Conservation (phyloP, 1,140 invertebrate genomes). For the Heliconius nattereri region DNA sequence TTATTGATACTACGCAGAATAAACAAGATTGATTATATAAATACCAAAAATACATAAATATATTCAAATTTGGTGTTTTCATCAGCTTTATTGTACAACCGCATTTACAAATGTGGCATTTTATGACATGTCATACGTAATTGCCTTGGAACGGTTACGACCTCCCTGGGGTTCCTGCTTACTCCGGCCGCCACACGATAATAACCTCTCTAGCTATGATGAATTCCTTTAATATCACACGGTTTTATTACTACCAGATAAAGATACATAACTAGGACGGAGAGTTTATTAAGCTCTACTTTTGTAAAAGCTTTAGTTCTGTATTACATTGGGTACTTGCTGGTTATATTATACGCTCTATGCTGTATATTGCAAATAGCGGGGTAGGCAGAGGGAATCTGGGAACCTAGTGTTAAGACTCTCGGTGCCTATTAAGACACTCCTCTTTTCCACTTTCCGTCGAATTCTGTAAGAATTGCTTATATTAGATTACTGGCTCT, state of each 20-base stretch:
- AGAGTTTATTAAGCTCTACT: slow-evolving; percentile 28
- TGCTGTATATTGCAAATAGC: too few species aligned
- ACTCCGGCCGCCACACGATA: slow-evolving; percentile 38
- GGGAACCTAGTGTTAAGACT: too few species aligned
- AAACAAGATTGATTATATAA: slow-evolving; percentile 11
- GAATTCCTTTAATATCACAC: slow-evolving; percentile 50
- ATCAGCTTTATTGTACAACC: slow-evolving; percentile 36
- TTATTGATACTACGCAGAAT: neutral
- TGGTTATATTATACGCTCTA: too few species aligned
- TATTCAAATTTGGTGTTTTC: slow-evolving; percentile 27
- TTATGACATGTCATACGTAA: slow-evolving; percentile 73
- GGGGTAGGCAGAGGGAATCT: too few species aligned
- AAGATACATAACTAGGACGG: slow-evolving; percentile 42
- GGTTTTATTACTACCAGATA: slow-evolving; percentile 49
- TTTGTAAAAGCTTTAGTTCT: neutral
- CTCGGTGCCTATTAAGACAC: too few species aligned
- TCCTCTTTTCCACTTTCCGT: too few species aligned
- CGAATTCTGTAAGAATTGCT: too few species aligned
- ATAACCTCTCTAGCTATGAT: slow-evolving; percentile 45
- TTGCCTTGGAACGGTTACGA: slow-evolving; percentile 59
- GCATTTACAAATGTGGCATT: slow-evolving; percentile 54
- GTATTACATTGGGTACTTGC: neutral
- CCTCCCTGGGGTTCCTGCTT: slow-evolving; percentile 53
- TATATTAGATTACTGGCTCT: neutral
- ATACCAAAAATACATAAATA: neutral